phyloP scores from a whole-genome alignment of 2,888 invertebrate genomes.

The Hydriomena furcata region DNA sequence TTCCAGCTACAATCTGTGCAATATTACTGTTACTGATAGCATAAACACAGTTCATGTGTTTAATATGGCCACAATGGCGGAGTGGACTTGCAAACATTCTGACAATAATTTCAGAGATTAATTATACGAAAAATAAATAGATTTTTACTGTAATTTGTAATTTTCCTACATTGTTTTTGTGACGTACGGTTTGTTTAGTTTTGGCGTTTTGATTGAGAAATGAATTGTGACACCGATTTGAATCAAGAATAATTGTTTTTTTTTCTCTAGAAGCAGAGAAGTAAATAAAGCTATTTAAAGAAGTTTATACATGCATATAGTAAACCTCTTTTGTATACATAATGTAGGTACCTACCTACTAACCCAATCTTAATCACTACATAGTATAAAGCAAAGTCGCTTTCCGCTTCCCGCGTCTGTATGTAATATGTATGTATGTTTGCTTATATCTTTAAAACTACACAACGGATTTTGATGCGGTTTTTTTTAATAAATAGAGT shows the following conservation, averaged over 20 bases:
- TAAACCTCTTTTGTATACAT: no score
- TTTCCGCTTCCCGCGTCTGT: no score
- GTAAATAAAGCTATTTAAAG: not conserved
- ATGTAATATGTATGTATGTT: no score
- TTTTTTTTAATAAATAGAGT: no score
- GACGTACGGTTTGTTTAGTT: conserved; percentile 34
- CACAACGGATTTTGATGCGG: no score
- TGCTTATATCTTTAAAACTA: no score
- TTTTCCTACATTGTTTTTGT: conserved; percentile 59
- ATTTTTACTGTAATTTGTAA: conserved; percentile 44
- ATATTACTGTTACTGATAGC: conserved; percentile 41
- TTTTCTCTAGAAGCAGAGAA: not conserved
- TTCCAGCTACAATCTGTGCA: conserved; percentile 32
- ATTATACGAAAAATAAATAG: conserved; percentile 21
- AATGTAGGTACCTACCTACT: no score
- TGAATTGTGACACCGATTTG: conserved; percentile 47
- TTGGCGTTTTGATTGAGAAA: conserved; percentile 41
- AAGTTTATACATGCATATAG: no score
- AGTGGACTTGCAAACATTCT: conserved; percentile 53
- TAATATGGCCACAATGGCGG: conserved; percentile 46
- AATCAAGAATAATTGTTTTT: conserved; percentile 33
- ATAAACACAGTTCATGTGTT: conserved; percentile 45
- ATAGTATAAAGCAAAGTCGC: no score
- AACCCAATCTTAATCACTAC: no score
- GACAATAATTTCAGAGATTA: no score